These are phyloP conservation scores for Oryzias dopingdopingensis DNA, from an alignment of 2,797 vertebrate genomes.

Conservation along the genomic window DNA sequence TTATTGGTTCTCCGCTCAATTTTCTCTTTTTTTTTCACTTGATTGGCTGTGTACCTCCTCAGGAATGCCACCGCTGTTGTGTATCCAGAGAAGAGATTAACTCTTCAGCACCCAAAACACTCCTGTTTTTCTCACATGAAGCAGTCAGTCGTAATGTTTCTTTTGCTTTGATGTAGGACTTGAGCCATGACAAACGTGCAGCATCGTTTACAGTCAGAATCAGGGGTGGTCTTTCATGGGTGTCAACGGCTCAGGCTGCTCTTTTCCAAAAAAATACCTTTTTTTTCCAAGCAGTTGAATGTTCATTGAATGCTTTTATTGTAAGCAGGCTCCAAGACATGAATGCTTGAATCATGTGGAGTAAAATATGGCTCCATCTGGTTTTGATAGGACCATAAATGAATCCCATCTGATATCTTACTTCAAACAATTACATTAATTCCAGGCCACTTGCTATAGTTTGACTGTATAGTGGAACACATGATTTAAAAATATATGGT, in stretches of 20 bases:
- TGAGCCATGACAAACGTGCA: conserved; percentile 54
- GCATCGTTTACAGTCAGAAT: conserved; percentile 63
- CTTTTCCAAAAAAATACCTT: conserved; percentile 54
- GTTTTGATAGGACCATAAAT: conserved; percentile 63
- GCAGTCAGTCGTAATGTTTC: conserved; percentile 40
- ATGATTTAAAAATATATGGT: conserved; percentile 41
- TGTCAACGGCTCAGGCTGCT: conserved; percentile 66
- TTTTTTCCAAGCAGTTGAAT: conserved; percentile 67
- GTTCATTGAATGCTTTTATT: conserved; percentile 68
- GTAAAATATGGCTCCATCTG: conserved; percentile 75
- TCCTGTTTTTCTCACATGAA: conserved; percentile 65
- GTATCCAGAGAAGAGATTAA: conserved; percentile 73
- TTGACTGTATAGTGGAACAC: conserved; percentile 31
- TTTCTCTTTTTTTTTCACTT: conserved; percentile 36
- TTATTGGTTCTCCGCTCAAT: conserved; percentile 36
- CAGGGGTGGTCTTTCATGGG: conserved; percentile 68
- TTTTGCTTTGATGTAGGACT: conserved; percentile 60
- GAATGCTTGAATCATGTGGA: conserved; percentile 66
- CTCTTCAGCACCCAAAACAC: conserved; percentile 64
- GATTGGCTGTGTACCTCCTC: conserved; percentile 40
- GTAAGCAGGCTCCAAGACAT: conserved; percentile 65
- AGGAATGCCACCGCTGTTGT: conserved; percentile 61
- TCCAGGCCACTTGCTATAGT: conserved; percentile 51
- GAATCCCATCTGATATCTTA: conserved; percentile 67
- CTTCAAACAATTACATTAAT: conserved; percentile 69